Base-by-base conservation (phyloP, 2,113 vertebrate species). In the Ornithorhynchus anatinus region DNA sequence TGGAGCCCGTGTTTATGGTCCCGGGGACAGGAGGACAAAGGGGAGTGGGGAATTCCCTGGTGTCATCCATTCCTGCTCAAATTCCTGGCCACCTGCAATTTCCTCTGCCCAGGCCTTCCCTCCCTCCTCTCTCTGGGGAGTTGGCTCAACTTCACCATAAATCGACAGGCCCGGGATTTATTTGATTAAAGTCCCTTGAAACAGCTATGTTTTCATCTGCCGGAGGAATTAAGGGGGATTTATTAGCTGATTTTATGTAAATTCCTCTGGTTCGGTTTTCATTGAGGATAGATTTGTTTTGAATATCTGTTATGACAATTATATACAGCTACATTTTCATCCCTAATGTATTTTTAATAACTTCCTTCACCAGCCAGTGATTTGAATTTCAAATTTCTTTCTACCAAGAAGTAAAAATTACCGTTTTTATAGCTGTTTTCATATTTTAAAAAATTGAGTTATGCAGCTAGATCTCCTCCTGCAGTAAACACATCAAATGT, bases 271-370 rank as follows among this genome's bases (percentile, higher is more conserved):
- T 77, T 90, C 81, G 84, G 79, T 76, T 87, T 80, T 80, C 82
- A 85, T 64, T 78, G 47, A 82, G 79, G 80, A 91, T 89, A 86
- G 87, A 89, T 92, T 90, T 84, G 86, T 89, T 91, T 87, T 85
- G 76, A 86, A 75, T 81, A 88, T 80, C 78, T 89, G 68, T 86
- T 90, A 81, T 74, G 78, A 91, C 90, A 90, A 90, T 86, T 89
- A 89, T 54, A 82, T 72, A 84, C 70, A 87, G 65, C 72, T 84
- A 85, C 66, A 85, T 87, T 91, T 92, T 86, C 75, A 91, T 76
- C 35, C 66, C 79, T 91, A 91, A 93, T 92, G 62, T 52, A 93
- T 90, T 92, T 92, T 93, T 92, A 92, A 92, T 91, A 92, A 82
- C 78, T 78, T 90, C 74, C 65, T 80, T 86, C 70, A 81, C 86